phyloP scores from a whole-genome alignment of 1,140 invertebrate genomes.

The Oryzaephilus surinamensis region DNA sequence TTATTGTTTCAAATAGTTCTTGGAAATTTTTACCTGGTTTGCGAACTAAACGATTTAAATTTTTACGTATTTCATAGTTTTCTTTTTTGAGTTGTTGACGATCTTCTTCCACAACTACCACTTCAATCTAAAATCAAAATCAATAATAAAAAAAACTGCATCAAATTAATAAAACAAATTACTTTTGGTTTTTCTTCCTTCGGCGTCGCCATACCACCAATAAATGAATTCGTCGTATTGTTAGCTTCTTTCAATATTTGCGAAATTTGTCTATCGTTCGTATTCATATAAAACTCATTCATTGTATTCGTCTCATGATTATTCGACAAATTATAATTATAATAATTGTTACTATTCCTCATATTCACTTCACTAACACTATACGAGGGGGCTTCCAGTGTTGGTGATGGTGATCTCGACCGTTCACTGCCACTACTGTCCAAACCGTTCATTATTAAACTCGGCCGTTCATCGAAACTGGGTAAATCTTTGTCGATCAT shows the following conservation, averaged over 20 bases:
- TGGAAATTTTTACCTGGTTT: slow-evolving; percentile 51
- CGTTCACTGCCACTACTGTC: slow-evolving; percentile 23
- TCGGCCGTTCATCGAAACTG: slow-evolving; percentile 20
- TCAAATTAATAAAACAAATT: no score
- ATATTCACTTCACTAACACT: slow-evolving; percentile 18
- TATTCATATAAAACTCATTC: no score
- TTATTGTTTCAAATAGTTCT: slow-evolving; percentile 57
- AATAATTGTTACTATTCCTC: not conserved
- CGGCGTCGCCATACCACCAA: not conserved
- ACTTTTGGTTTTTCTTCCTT: slow-evolving; percentile 9
- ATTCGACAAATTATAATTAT: not conserved
- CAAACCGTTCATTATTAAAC: slow-evolving; percentile 20
- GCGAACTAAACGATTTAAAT: slow-evolving; percentile 46
- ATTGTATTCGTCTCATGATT: not conserved
- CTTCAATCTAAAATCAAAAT: slow-evolving; percentile 5
- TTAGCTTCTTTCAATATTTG: slow-evolving; percentile 34
- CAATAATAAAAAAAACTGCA: no score
- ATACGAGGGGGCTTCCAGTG: slow-evolving; percentile 22
- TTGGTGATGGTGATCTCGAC: slow-evolving; percentile 31
- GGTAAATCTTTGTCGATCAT: slow-evolving; percentile 20
- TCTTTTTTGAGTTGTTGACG: slow-evolving; percentile 36
- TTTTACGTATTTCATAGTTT: slow-evolving; percentile 37
- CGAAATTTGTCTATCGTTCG: slow-evolving; percentile 22
- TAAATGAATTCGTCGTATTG: slow-evolving; percentile 5
- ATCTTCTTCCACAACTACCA: slow-evolving; percentile 11